Conservation (phyloP, 2,797 vertebrate genomes). For the Crenuchus spilurus region DNA sequence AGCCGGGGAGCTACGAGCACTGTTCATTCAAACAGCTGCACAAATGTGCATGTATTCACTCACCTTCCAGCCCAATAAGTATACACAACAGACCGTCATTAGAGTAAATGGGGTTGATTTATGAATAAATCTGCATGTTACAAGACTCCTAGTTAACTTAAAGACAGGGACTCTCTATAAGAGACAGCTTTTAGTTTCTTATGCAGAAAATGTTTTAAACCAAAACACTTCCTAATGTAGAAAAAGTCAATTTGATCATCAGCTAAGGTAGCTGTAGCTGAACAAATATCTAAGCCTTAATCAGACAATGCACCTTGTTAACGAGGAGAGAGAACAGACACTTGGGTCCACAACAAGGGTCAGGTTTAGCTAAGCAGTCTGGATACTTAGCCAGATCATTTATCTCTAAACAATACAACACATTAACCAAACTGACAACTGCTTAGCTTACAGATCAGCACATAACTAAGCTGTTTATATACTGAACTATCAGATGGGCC, state of each 20-base stretch:
- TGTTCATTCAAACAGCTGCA: slow-evolving; percentile 32
- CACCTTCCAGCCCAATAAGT: too few species aligned
- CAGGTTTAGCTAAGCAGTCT: background rate
- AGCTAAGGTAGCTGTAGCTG: too few species aligned
- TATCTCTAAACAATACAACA: too few species aligned
- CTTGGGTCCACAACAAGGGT: background rate
- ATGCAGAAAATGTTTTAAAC: too few species aligned
- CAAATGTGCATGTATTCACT: too few species aligned
- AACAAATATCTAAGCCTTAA: too few species aligned
- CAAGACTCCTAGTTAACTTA: background rate
- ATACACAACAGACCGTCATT: too few species aligned
- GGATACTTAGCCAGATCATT: too few species aligned
- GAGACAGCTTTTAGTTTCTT: background rate
- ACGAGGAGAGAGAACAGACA: background rate
- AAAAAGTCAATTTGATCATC: too few species aligned
- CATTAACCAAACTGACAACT: background rate
- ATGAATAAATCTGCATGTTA: background rate
- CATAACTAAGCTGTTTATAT: background rate
- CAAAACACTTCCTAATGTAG: too few species aligned
- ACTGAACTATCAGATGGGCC: background rate
- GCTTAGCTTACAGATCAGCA: too few species aligned
- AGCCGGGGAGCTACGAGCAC: background rate
- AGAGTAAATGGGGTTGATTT: too few species aligned
- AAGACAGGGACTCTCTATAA: background rate
- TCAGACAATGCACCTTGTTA: background rate